Percentiles rank a stretch among this genome's conserved stretches.
Evolutionary conservation across 2,888 invertebrate genomes (phyloP).

Genomic region (Meloe dianella): DNA sequence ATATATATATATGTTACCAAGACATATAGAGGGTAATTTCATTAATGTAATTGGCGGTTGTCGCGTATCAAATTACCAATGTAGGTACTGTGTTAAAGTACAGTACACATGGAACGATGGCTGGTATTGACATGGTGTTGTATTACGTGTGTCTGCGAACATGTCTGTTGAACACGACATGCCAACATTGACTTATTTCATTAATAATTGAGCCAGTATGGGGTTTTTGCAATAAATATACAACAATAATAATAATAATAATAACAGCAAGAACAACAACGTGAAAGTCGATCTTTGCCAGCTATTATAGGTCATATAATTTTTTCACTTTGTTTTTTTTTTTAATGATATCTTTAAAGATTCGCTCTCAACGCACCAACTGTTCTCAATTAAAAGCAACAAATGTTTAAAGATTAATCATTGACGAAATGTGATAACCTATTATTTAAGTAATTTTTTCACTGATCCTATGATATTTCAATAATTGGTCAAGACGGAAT

Average conservation of each 20-base stretch:
- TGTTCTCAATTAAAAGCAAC: conserved; percentile 6
- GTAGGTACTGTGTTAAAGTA: conserved; percentile 11
- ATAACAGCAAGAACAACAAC: conserved; percentile 10
- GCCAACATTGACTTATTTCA: conserved; percentile 29
- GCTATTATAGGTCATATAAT: conserved; percentile 1
- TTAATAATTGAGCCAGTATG: conserved; percentile 27
- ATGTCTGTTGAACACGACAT: conserved; percentile 29
- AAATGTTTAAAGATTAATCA: neutral
- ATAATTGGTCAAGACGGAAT: conserved; percentile 57
- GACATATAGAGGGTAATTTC: conserved; percentile 32
- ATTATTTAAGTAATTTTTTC: conserved; percentile 18
- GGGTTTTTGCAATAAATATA: conserved; percentile 25
- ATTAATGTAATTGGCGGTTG: conserved; percentile 39
- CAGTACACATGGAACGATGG: conserved; percentile 16
- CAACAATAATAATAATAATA: neutral
- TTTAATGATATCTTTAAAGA: conserved; percentile 6
- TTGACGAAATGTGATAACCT: conserved; percentile 13
- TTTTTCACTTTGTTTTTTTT: neutral
- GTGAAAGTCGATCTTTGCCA: conserved; percentile 25
- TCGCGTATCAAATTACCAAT: conserved; percentile 34
- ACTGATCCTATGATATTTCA: conserved; percentile 28
- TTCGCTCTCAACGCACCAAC: conserved; percentile 7
- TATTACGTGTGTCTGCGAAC: conserved; percentile 29
- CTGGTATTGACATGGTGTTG: conserved; percentile 29
- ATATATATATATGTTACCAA: neutral